Conservation (phyloP, 2,797 vertebrate species). For the Buceros bicornis region DNA sequence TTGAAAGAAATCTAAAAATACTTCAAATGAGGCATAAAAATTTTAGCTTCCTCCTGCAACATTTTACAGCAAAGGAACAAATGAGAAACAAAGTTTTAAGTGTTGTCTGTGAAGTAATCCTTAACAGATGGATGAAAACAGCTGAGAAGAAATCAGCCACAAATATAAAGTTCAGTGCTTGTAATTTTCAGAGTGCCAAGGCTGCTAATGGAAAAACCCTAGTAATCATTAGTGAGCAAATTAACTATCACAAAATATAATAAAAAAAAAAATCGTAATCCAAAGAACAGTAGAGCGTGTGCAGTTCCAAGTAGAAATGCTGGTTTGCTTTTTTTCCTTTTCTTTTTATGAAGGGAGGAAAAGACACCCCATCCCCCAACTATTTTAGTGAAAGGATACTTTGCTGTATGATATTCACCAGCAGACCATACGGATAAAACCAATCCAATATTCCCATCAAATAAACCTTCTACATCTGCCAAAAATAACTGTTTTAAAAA, state of each 20-base stretch:
- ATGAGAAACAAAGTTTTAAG: constrained; percentile 20
- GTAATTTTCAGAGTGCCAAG: background rate
- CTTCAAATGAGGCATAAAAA: background rate
- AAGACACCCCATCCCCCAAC: background rate
- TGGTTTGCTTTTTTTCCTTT: background rate
- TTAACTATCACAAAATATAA: background rate
- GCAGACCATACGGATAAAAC: background rate
- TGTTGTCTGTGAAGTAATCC: background rate
- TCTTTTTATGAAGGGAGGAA: background rate
- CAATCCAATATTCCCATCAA: background rate
- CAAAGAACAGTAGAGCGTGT: background rate
- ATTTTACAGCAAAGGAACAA: constrained; percentile 24
- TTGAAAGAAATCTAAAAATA: background rate
- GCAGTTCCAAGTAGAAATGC: background rate
- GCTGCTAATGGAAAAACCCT: background rate
- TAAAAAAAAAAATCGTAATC: background rate
- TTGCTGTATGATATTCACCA: background rate
- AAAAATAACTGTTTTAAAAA: background rate
- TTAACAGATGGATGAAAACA: constrained; percentile 36
- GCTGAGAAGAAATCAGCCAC: constrained; percentile 1
- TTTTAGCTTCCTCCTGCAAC: background rate
- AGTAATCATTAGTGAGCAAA: background rate
- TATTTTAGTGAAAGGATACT: background rate
- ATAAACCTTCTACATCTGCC: background rate
- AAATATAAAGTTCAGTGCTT: background rate